Percentiles rank a stretch among this genome's conserved stretches.
Conservation (phyloP, 30 jellyfish, hydroid and myxozoan genomes). For the Aurelia sp. region DNA sequence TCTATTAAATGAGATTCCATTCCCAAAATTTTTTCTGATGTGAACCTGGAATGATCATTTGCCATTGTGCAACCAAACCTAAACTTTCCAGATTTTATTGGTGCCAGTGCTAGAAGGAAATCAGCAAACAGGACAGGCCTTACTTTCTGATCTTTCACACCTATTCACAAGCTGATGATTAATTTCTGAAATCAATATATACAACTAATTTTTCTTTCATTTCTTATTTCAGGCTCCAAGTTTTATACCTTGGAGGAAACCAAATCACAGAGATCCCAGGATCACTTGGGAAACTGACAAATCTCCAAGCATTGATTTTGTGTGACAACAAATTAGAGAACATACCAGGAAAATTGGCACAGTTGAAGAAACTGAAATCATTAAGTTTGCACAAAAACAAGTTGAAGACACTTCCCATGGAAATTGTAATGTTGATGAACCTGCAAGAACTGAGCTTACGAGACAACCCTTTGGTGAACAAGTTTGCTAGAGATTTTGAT, state of each 20-base stretch:
- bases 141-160: not conserved
- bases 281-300: slow-evolving; percentile 61
- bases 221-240: slow-evolving; percentile 66
- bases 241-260: slow-evolving; percentile 98
- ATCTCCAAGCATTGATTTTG: slow-evolving; percentile 83
- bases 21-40: too few species aligned
- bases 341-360: slow-evolving; percentile 93
- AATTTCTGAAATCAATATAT: not conserved
- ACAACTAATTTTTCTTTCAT: not conserved
- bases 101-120: not conserved
- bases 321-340: slow-evolving; percentile 89
- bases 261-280: slow-evolving; percentile 52
- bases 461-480: slow-evolving; percentile 96
- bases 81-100: too few species aligned
- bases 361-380: slow-evolving; percentile 81
- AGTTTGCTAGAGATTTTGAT: slow-evolving; percentile 86
- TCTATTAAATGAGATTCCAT: too few species aligned
- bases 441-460: slow-evolving; percentile 93
- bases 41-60: too few species aligned
- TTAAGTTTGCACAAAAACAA: slow-evolving; percentile 92
- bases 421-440: slow-evolving; percentile 79
- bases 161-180: too few species aligned
- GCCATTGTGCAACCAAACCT: too few species aligned
- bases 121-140: not conserved
- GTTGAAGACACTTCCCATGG: slow-evolving; percentile 92